Evolutionary conservation across 2,113 vertebrate genomes (phyloP), one percentile per base, ranked within the genome.

Genomic region (Telmatochromis sp.): DNA sequence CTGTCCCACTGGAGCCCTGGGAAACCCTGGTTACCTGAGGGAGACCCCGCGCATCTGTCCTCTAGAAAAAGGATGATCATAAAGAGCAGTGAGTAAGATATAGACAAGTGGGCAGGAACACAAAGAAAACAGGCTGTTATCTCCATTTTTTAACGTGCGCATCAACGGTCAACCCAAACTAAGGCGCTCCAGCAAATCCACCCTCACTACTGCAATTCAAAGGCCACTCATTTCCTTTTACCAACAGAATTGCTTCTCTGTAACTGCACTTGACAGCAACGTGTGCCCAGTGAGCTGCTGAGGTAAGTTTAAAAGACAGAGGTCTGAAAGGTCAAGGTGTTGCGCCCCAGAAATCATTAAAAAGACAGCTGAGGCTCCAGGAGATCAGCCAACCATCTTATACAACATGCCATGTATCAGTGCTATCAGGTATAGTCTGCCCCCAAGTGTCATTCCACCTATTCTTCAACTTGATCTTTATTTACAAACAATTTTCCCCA

Each of bases 1-100:
- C 95, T 82, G 98, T 96, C 0, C 97, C 97, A 37, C 96, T 98
- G 93, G 98, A 97, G 31, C 97, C 87, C 5, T 96, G 94, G 17
- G 96, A 90, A 0, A 97, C 95, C 86, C 87, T 96, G 35, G 95
- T 95, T 4, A 97, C 96, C 85, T 65, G 97, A 1, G 97, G 97
- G 87, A 97, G 96, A 51, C 96, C 94, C 50, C 96, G 94, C 11
- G 94, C 96, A 85, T 97, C 97, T 0, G 95, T 98, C 85, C 97
- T 95, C 98, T 98, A 86, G 6, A 45, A 23, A 71, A 84, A 54
- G 37, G 78, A 58, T 53, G 6, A 89, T 9, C n/a, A 85, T 11
- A 53, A 58, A 82, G 35, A 40, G 21, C 13, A 13, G 45, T 15
- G 68, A 84, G 37, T 6, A 53, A 79, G 51, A 73, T 10, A 82